Conservation (phyloP, 2,888 invertebrate genomes). For the Limnephilus lunatus region DNA sequence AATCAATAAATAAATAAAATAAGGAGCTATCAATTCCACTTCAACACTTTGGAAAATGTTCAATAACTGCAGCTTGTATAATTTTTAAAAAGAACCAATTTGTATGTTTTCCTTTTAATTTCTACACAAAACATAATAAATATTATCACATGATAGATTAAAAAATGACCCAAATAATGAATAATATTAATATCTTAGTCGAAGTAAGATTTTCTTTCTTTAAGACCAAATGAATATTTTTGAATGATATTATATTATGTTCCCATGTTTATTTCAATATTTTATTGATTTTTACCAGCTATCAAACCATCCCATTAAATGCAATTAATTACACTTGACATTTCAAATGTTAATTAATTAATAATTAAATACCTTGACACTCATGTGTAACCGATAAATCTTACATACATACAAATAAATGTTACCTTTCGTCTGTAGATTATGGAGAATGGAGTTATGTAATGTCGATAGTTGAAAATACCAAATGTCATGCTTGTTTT, state of each 20-base stretch:
- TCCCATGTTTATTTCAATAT: neutral
- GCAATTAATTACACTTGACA: neutral
- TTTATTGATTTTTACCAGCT: neutral
- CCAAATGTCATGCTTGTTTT: neutral
- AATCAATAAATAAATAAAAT: neutral
- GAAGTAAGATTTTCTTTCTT: neutral
- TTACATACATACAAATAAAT: neutral
- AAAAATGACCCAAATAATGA: neutral
- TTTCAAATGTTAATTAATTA: neutral
- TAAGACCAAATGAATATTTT: constrained; percentile 5
- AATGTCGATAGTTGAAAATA: neutral
- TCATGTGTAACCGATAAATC: neutral
- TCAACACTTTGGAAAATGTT: neutral
- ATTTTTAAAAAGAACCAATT: neutral
- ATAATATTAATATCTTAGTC: neutral
- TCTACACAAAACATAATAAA: constrained; percentile 16
- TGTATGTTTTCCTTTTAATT: constrained; percentile 23
- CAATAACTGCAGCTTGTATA: neutral
- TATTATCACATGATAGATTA: neutral
- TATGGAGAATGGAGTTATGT: neutral
- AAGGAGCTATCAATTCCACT: neutral
- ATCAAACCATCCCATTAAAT: neutral
- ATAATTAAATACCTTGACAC: neutral
- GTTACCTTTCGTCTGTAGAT: neutral
- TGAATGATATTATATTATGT: neutral